Conservation (phyloP, 2,797 vertebrate species). For the Falco cherrug region DNA sequence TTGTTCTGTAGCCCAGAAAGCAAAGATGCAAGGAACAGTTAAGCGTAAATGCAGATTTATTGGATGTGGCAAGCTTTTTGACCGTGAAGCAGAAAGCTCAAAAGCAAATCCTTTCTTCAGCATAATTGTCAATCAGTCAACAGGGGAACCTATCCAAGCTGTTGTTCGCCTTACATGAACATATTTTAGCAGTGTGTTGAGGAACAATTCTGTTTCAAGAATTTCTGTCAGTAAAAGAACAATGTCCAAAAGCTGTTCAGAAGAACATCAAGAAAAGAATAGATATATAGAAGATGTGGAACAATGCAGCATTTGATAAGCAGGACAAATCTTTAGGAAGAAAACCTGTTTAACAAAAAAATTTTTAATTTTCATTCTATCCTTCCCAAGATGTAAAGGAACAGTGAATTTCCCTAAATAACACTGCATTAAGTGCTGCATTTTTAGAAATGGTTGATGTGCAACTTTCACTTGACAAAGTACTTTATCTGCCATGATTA, state of each 20-base stretch:
- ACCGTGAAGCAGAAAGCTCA: neutral
- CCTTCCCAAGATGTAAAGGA: neutral
- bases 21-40: neutral
- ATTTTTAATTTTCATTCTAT: neutral
- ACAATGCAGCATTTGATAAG: neutral
- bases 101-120: conserved; percentile 43
- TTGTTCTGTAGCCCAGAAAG: neutral
- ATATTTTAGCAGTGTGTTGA: neutral
- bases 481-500: neutral
- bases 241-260: neutral
- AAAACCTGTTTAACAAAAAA: neutral
- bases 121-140: conserved; percentile 24
- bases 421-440: neutral
- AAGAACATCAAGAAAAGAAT: neutral
- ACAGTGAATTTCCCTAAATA: neutral
- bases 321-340: neutral
- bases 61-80: conserved; percentile 15
- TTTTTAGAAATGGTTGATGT: neutral
- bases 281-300: neutral
- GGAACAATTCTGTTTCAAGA: conserved; percentile 1
- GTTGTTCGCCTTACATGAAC: conserved; percentile 17
- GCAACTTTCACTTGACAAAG: neutral
- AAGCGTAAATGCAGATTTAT: neutral
- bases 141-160: neutral
- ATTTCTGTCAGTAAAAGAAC: neutral